These are phyloP conservation scores for Acropora yongei DNA, from an alignment of 64 coral and sea anemone genomes.

Conservation along the genomic window DNA sequence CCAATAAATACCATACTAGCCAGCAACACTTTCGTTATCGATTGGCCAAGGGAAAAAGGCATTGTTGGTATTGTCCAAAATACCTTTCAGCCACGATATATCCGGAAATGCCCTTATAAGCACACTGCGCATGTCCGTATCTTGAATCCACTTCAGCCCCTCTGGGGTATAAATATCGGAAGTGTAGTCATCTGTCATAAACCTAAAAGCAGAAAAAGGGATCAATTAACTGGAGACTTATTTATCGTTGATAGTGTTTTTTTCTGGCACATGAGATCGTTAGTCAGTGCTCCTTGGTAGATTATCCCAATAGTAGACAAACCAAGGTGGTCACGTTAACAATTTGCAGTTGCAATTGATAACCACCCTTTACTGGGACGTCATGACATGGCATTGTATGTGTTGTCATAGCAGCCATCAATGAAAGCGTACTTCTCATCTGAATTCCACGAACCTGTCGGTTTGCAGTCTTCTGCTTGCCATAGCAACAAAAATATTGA, in stretches of 20 bases:
- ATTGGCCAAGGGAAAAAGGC: conserved; percentile 83
- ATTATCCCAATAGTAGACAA: too few relatives aligned
- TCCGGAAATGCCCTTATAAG: conserved; percentile 65
- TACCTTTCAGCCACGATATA: neutral
- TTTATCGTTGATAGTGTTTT: too few relatives aligned
- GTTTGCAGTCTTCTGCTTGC: conserved; percentile 75
- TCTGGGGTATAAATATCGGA: conserved; percentile 55
- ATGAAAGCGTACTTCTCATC: too few relatives aligned
- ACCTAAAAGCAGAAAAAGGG: conserved; percentile 39
- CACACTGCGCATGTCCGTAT: conserved; percentile 62
- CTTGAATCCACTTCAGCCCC: conserved; percentile 80
- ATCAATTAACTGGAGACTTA: too few relatives aligned
- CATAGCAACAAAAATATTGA: conserved; percentile 88
- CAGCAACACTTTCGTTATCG: neutral
- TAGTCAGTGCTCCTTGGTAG: too few relatives aligned
- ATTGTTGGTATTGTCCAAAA: conserved; percentile 59
- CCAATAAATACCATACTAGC: too few relatives aligned
- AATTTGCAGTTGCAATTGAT: too few relatives aligned
- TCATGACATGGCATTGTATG: too few relatives aligned
- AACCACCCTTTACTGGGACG: too few relatives aligned
- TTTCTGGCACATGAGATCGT: too few relatives aligned
- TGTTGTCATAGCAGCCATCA: too few relatives aligned
- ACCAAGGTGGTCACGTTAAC: too few relatives aligned
- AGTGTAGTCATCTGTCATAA: conserved; percentile 77
- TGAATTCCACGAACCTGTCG: conserved; percentile 70